Percentiles rank a stretch among this genome's conserved stretches.
phyloP scores from a whole-genome alignment of 2,797 vertebrate species.

The Gadopsis bispinosus region DNA sequence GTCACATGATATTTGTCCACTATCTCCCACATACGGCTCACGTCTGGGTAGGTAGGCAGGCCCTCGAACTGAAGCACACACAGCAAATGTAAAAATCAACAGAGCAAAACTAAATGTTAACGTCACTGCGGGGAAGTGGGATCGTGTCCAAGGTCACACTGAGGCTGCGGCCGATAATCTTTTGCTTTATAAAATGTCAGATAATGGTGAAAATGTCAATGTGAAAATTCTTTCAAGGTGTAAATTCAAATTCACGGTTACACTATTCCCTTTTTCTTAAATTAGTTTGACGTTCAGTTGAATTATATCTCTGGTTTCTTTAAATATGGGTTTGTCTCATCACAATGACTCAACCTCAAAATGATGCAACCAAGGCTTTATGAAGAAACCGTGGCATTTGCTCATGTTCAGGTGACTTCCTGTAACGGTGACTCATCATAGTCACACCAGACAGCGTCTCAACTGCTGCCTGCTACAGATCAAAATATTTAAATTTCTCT shows the following conservation, averaged over 20 bases:
- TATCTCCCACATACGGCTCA: constrained; percentile 92
- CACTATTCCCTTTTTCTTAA: too few relatives aligned
- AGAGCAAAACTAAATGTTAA: not conserved
- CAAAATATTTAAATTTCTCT: too few relatives aligned
- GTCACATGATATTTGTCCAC: constrained; percentile 95
- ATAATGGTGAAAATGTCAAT: not conserved
- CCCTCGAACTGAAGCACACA: constrained; percentile 91
- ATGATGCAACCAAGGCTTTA: not conserved
- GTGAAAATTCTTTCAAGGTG: too few relatives aligned
- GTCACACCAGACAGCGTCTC: not conserved
- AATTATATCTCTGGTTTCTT: too few relatives aligned
- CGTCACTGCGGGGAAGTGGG: not conserved
- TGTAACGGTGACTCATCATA: not conserved
- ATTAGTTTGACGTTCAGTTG: too few relatives aligned
- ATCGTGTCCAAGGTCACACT: not conserved
- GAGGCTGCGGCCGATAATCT: not conserved
- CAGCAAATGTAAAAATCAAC: too few relatives aligned
- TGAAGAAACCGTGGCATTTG: not conserved
- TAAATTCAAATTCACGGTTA: too few relatives aligned
- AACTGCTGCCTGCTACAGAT: not conserved
- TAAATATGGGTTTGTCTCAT: too few relatives aligned
- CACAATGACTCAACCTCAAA: not conserved
- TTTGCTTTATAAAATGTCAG: not conserved
- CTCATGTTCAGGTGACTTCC: not conserved
- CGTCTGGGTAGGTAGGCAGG: constrained; percentile 92